Evolutionary conservation across 2,797 vertebrate genomes (phyloP).

Genomic region (Sebastes hubbsi): DNA sequence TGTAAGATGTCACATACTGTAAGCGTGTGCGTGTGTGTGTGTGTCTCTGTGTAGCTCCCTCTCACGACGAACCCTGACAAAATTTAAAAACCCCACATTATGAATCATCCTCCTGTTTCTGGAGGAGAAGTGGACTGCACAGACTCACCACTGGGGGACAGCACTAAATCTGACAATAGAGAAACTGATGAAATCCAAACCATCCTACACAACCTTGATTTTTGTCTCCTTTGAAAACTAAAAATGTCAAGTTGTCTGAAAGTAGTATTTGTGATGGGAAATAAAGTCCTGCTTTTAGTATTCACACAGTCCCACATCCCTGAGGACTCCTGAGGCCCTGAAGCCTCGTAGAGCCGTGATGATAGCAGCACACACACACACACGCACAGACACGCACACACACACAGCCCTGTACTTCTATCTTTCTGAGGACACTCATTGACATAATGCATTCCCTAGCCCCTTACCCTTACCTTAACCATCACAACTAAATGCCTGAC

Average conservation of each 20-base stretch:
- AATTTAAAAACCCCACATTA: slow-evolving; percentile 22
- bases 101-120: slow-evolving; percentile 45
- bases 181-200: slow-evolving; percentile 25
- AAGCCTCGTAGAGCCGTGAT: slow-evolving; percentile 26
- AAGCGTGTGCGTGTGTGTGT: slow-evolving; percentile 22
- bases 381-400: neutral
- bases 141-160: slow-evolving; percentile 59
- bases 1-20: slow-evolving; percentile 27
- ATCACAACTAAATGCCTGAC: no score
- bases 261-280: slow-evolving; percentile 13
- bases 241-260: slow-evolving; percentile 45
- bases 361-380: slow-evolving; percentile 5
- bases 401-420: no score
- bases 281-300: slow-evolving; percentile 9
- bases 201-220: slow-evolving; percentile 33
- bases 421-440: no score
- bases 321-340: slow-evolving; percentile 11
- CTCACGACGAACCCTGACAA: slow-evolving; percentile 1
- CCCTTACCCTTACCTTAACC: no score
- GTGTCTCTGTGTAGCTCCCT: slow-evolving; percentile 15
- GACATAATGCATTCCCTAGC: no score
- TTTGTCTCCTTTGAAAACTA: slow-evolving; percentile 4
- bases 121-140: slow-evolving; percentile 39
- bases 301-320: slow-evolving; percentile 13
- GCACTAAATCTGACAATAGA: slow-evolving; percentile 51